Evolutionary conservation across 1,140 invertebrate species (phyloP).

Genomic region (Diabrotica virgifera): DNA sequence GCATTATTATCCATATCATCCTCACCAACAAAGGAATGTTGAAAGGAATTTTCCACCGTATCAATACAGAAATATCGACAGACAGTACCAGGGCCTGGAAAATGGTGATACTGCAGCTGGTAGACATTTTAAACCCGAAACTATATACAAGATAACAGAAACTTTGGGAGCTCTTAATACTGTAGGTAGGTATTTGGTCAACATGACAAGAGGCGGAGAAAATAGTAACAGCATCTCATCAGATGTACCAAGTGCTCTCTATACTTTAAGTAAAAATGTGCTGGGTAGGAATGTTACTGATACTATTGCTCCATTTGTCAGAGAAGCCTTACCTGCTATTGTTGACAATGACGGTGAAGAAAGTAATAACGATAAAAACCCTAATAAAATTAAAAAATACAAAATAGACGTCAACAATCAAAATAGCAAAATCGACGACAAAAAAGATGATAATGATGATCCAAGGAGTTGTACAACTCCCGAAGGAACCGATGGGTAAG

Average conservation of each 20-base stretch:
- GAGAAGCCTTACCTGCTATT: slow-evolving; percentile 59
- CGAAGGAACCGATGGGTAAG: slow-evolving; percentile 67
- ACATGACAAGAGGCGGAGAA: slow-evolving; percentile 62
- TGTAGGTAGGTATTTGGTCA: slow-evolving; percentile 77
- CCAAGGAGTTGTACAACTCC: slow-evolving; percentile 72
- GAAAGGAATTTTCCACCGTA: background rate
- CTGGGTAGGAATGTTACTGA: slow-evolving; percentile 77
- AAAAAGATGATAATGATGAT: slow-evolving; percentile 39
- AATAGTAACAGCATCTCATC: slow-evolving; percentile 49
- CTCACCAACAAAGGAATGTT: background rate
- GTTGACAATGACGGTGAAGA: slow-evolving; percentile 38
- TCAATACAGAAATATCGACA: slow-evolving; percentile 21
- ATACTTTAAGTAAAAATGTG: slow-evolving; percentile 78
- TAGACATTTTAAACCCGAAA: slow-evolving; percentile 44
- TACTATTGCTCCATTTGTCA: slow-evolving; percentile 70
- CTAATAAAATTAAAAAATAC: background rate
- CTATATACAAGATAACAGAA: slow-evolving; percentile 63
- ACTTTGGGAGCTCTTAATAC: slow-evolving; percentile 76
- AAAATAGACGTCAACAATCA: slow-evolving; percentile 14
- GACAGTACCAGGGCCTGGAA: slow-evolving; percentile 15
- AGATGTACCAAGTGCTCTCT: slow-evolving; percentile 68
- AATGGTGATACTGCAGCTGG: slow-evolving; percentile 28
- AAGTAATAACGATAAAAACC: background rate
- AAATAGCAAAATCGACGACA: slow-evolving; percentile 28
- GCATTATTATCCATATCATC: slow-evolving; percentile 13